A percentile compares a stretch with the other conserved stretches of the same genome.
Evolutionary conservation across 2,888 invertebrate species (phyloP).

Genomic region (Drosophila picticornis): DNA sequence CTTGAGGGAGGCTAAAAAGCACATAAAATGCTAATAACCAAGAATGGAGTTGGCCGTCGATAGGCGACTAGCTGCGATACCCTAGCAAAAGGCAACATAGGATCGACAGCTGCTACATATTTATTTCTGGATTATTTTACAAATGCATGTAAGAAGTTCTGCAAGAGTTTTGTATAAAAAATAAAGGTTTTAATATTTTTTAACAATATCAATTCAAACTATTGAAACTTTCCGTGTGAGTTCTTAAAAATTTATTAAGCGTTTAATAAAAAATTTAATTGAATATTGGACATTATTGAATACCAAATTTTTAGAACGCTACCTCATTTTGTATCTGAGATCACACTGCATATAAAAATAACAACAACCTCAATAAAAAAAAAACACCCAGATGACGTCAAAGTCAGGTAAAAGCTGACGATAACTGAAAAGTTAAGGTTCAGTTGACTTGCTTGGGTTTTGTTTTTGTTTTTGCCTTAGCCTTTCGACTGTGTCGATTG

Average conservation of each 20-base stretch:
- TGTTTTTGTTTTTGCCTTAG: neutral
- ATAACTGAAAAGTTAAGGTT: constrained; percentile 25
- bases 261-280: too few relatives aligned
- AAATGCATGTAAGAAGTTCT: neutral
- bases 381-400: constrained; percentile 59
- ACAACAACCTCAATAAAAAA: neutral
- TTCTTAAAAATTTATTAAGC: neutral
- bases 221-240: too few relatives aligned
- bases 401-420: constrained; percentile 40
- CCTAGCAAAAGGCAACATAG: neutral
- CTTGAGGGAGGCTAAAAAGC: constrained; percentile 35
- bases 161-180: too few relatives aligned
- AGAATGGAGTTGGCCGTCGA: neutral
- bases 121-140: neutral
- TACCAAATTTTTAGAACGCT: neutral
- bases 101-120: neutral
- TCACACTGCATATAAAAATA: neutral
- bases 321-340: neutral
- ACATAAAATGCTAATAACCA: neutral
- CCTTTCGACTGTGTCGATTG: constrained; percentile 44
- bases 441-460: constrained; percentile 28
- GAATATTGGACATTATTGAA: neutral
- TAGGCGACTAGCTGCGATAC: constrained; percentile 1
- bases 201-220: too few relatives aligned
- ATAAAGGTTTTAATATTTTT: too few relatives aligned